Conservation (phyloP, 2,888 invertebrate genomes). For the Mimachlamys varia region DNA sequence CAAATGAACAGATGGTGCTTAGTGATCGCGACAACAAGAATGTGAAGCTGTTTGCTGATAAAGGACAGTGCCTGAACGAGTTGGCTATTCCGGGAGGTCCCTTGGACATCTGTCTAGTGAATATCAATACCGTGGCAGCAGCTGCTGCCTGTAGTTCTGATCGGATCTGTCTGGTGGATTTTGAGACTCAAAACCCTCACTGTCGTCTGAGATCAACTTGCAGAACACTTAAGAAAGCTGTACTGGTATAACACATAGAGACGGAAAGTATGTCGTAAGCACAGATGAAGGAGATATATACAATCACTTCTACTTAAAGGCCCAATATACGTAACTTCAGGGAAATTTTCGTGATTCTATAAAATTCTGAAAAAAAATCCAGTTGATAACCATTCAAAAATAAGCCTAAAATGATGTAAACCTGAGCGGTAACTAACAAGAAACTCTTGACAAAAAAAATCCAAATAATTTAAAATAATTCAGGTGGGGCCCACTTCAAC, state of each 20-base stretch:
- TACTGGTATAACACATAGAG: background rate
- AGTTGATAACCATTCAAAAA: too few species aligned
- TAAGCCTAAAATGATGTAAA: too few species aligned
- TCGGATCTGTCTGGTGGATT: background rate
- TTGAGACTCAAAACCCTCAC: background rate
- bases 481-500: too few species aligned
- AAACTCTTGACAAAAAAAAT: too few species aligned
- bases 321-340: too few species aligned
- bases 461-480: too few species aligned
- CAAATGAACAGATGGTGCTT: slow-evolving; percentile 40
- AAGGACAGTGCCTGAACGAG: slow-evolving; percentile 45
- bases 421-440: too few species aligned
- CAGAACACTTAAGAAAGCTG: background rate
- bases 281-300: background rate
- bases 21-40: slow-evolving; percentile 48
- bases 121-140: slow-evolving; percentile 44
- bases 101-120: slow-evolving; percentile 46
- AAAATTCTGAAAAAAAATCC: too few species aligned
- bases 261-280: background rate
- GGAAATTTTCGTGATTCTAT: too few species aligned
- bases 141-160: background rate
- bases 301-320: too few species aligned
- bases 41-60: slow-evolving; percentile 48
- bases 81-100: slow-evolving; percentile 44
- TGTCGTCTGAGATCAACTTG: background rate